phyloP scores from a whole-genome alignment of 2,797 vertebrate species.

The Onychomys arenicola region DNA sequence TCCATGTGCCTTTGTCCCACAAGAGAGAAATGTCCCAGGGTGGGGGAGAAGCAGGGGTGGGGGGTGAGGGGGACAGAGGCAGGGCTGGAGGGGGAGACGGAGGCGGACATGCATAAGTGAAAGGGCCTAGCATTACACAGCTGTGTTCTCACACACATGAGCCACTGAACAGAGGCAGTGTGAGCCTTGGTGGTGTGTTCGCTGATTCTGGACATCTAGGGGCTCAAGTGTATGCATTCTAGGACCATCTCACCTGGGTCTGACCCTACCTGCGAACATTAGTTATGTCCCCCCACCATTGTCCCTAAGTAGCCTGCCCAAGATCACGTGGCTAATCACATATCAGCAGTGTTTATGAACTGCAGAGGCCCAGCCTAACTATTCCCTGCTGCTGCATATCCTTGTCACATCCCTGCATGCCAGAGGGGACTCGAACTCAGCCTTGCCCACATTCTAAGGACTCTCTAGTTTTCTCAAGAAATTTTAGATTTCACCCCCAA shows the following conservation, averaged over 20 bases:
- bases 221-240: background rate
- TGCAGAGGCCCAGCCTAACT: too few species aligned
- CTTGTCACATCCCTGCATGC: background rate
- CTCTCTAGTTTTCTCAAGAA: conserved; percentile 44
- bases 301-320: background rate
- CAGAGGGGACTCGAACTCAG: background rate
- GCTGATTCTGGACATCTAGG: background rate
- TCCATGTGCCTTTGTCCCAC: background rate
- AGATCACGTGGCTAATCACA: background rate
- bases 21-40: background rate
- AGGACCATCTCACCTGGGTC: background rate
- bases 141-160: background rate
- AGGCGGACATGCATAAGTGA: background rate
- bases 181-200: background rate
- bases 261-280: background rate
- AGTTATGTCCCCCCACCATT: background rate
- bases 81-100: too few species aligned
- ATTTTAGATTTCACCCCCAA: conserved; percentile 15
- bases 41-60: too few species aligned
- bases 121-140: rapidly evolving
- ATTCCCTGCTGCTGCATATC: rapidly evolving
- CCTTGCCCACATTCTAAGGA: background rate
- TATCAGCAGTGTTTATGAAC: background rate
- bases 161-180: rapidly evolving
- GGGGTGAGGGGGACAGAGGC: rapidly evolving